Evolutionary conservation across 2,113 vertebrate species (phyloP).

Genomic region (Hippolais icterina): DNA sequence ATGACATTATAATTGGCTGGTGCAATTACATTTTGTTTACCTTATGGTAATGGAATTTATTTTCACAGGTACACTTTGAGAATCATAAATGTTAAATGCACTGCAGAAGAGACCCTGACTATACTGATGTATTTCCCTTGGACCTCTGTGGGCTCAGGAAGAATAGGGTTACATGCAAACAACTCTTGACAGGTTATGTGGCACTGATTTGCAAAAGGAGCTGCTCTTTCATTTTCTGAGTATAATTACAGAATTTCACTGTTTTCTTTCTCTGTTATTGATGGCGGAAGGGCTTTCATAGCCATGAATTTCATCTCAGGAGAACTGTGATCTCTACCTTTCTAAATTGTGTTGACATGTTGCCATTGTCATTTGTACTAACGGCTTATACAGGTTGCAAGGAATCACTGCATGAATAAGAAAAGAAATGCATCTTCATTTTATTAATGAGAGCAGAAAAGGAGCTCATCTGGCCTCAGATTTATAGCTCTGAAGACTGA

Average conservation of each 20-base stretch:
- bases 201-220: conserved; percentile 63
- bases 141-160: neutral
- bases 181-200: conserved; percentile 12
- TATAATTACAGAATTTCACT: conserved; percentile 59
- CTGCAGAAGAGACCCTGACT: neutral
- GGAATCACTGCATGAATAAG: conserved; percentile 19
- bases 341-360: conserved; percentile 29
- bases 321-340: conserved; percentile 60
- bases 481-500: neutral
- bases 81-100: neutral
- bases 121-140: neutral
- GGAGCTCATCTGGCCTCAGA: neutral
- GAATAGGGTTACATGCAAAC: conserved; percentile 25
- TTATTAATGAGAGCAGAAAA: conserved; percentile 28
- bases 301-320: conserved; percentile 35
- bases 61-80: neutral
- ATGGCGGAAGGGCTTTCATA: conserved; percentile 51
- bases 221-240: conserved; percentile 60
- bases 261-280: conserved; percentile 46
- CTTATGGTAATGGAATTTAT: neutral
- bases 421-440: conserved; percentile 40
- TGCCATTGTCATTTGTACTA: conserved; percentile 39
- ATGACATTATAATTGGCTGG: neutral
- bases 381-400: neutral
- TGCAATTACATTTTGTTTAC: conserved; percentile 41